Conservation (phyloP, 1,140 invertebrate species). For the Eubasilissa regina region DNA sequence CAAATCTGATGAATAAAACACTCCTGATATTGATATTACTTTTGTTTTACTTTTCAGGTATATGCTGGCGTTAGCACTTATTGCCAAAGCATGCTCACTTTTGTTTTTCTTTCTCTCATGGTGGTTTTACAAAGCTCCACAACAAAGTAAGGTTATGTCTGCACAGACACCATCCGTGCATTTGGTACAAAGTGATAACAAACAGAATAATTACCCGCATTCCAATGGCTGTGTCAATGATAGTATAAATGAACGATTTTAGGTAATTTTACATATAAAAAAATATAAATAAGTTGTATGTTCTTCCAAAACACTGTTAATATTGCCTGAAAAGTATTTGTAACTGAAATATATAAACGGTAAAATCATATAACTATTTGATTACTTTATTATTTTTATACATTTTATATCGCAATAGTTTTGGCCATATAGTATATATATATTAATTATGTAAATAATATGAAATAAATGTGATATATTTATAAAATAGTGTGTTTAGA, state of each 20-base stretch:
- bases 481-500: neutral
- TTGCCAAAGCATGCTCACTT: constrained; percentile 77
- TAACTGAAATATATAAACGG: constrained; percentile 1
- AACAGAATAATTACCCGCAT: constrained; percentile 54
- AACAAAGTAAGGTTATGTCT: constrained; percentile 64
- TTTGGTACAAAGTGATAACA: constrained; percentile 52
- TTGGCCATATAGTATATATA: no score
- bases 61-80: constrained; percentile 77
- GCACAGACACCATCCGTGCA: constrained; percentile 63
- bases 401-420: no score
- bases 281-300: neutral
- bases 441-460: no score
- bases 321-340: constrained; percentile 20
- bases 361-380: neutral
- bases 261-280: constrained; percentile 2
- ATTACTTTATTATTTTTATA: neutral
- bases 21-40: neutral
- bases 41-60: constrained; percentile 71
- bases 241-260: constrained; percentile 56
- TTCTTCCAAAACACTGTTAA: constrained; percentile 28
- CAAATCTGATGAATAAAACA: no score
- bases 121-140: constrained; percentile 79
- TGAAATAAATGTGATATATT: constrained; percentile 22
- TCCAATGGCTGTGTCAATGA: constrained; percentile 57
- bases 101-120: constrained; percentile 81